These are phyloP conservation scores for Megamerina dolium DNA, from an alignment of 2,888 invertebrate genomes.

Conservation along the genomic window DNA sequence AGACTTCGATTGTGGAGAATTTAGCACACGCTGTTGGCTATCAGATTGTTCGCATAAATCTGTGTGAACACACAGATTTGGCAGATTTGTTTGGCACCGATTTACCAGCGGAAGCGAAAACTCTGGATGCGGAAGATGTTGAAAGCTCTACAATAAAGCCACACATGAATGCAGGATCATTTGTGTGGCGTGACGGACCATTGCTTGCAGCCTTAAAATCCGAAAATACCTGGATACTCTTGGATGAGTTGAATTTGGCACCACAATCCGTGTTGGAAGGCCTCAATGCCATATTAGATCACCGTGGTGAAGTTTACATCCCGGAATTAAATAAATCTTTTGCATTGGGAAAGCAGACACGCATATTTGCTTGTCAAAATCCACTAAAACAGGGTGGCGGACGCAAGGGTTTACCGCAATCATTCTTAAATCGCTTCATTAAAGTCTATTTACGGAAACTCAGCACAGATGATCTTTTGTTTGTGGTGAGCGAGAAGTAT, in stretches of 20 bases:
- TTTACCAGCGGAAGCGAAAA: conserved; percentile 83
- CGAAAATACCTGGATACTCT: conserved; percentile 85
- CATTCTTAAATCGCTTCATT: conserved; percentile 95
- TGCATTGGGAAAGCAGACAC: conserved; percentile 66
- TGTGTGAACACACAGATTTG: conserved; percentile 99
- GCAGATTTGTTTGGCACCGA: conserved; percentile 98
- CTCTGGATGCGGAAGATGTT: conserved; percentile 20
- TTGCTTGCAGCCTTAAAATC: conserved; percentile 85
- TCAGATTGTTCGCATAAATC: conserved; percentile 84
- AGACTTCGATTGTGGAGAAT: conserved; percentile 89
- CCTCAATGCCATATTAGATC: conserved; percentile 96
- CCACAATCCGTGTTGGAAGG: conserved; percentile 98
- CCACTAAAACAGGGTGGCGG: conserved; percentile 94
- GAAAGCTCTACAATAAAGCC: conserved; percentile 23
- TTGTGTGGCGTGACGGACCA: conserved; percentile 95
- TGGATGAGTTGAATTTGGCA: conserved; percentile 97
- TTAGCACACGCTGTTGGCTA: conserved; percentile 80
- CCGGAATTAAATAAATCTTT: conserved; percentile 90
- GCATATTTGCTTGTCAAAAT: conserved; percentile 97
- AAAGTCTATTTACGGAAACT: conserved; percentile 71
- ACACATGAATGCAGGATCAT: conserved; percentile 74
- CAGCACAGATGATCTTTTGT: conserved; percentile 59
- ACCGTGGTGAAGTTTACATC: conserved; percentile 90
- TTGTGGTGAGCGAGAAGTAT: conserved; percentile 44
- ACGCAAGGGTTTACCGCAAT: conserved; percentile 89